A percentile compares a stretch with the other conserved stretches of the same genome.
These are phyloP conservation scores for Polyergus mexicanus DNA, from an alignment of 1,140 invertebrate genomes.

Conservation along the genomic window DNA sequence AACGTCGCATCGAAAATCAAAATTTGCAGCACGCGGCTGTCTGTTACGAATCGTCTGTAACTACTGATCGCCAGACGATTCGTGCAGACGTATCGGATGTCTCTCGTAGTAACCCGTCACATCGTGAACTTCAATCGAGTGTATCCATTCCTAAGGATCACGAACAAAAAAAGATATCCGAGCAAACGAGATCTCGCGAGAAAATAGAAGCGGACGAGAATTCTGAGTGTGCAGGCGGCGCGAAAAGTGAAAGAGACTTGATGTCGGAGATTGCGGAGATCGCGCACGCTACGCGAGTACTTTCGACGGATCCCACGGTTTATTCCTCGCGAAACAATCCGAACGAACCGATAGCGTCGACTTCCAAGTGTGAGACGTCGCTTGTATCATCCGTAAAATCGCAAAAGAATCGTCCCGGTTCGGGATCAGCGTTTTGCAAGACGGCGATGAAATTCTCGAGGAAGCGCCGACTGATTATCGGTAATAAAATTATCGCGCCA, in stretches of 20 bases:
- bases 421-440: not conserved
- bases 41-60: not conserved
- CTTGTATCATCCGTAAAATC: not conserved
- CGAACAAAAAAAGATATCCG: not conserved
- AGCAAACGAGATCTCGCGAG: not conserved
- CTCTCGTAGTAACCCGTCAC: not conserved
- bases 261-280: not conserved
- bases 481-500: not conserved
- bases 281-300: not conserved
- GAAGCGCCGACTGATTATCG: not conserved
- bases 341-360: slow-evolving; percentile 9
- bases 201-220: not conserved
- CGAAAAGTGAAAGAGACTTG: not conserved
- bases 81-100: not conserved
- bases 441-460: slow-evolving; percentile 18
- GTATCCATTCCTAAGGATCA: not conserved
- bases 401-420: not conserved
- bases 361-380: slow-evolving; percentile 17
- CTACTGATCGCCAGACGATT: not conserved
- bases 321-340: not conserved
- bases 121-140: not conserved
- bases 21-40: not conserved
- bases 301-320: not conserved
- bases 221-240: not conserved
- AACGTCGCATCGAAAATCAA: not conserved